Percentiles rank a stretch among this genome's conserved stretches.
Conservation (phyloP, 2,113 vertebrate species). For the Oncorhynchus nerka region DNA sequence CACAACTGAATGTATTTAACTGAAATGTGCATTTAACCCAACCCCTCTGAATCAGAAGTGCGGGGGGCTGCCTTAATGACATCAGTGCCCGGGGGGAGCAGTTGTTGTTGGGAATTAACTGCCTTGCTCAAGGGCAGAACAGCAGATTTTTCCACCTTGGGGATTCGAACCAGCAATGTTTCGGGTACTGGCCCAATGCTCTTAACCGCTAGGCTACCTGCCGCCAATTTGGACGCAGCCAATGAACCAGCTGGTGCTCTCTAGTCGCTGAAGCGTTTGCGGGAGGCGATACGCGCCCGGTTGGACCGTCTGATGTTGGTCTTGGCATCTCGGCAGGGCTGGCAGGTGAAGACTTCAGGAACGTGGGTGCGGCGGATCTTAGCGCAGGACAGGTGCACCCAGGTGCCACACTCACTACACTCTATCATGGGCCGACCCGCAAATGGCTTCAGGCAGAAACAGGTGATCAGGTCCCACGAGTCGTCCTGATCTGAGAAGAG, state of each 20-base stretch:
- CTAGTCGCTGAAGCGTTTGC: constrained; percentile 4
- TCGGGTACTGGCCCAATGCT: no score
- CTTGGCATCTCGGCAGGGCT: constrained; percentile 41
- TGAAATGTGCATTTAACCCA: no score
- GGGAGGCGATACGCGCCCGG: neutral
- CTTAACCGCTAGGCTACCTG: no score
- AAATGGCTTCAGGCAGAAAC: constrained; percentile 49
- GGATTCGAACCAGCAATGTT: no score
- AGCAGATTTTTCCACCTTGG: no score
- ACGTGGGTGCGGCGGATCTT: constrained; percentile 53
- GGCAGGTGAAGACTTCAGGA: constrained; percentile 51
- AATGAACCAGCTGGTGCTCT: neutral
- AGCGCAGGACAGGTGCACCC: constrained; percentile 52
- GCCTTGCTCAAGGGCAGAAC: no score
- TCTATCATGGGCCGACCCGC: constrained; percentile 58
- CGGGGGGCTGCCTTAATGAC: no score
- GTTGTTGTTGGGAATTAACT: no score
- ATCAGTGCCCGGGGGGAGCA: no score
- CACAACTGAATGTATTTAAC: no score
- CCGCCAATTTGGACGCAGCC: no score
- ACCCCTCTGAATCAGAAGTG: no score
- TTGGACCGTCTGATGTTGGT: neutral
- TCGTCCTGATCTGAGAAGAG: constrained; percentile 34
- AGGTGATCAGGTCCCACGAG: constrained; percentile 7
- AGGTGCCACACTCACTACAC: constrained; percentile 48